These are phyloP conservation scores for Hirudinaria manillensis DNA, from an alignment of 2,888 invertebrate species.

Conservation along the genomic window DNA sequence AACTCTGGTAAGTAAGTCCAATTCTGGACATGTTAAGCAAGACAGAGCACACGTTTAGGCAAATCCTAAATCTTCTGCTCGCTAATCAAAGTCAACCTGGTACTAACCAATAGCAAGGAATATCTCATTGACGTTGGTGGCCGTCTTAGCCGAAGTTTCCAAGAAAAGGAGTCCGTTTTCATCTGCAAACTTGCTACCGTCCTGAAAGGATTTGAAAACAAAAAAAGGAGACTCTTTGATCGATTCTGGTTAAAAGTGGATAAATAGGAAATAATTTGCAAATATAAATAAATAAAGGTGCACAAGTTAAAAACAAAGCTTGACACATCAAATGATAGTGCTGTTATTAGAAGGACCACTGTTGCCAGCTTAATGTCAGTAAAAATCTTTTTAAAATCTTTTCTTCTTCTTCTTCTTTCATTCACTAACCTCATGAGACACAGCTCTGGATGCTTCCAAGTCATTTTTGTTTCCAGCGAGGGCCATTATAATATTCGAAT, in stretches of 20 bases:
- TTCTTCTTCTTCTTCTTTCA: not conserved
- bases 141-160: slow-evolving; percentile 34
- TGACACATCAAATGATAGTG: too few species aligned
- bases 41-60: not conserved
- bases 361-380: too few species aligned
- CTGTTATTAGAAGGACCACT: too few species aligned
- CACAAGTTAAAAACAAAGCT: too few species aligned
- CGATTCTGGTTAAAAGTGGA: not conserved
- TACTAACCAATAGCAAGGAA: slow-evolving; percentile 32
- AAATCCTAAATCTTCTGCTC: not conserved
- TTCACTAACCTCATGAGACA: slow-evolving; percentile 24
- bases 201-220: slow-evolving; percentile 15
- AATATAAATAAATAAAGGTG: too few species aligned
- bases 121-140: slow-evolving; percentile 33
- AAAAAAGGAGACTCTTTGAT: not conserved
- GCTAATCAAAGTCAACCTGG: not conserved
- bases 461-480: slow-evolving; percentile 33
- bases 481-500: slow-evolving; percentile 31
- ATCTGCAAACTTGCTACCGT: slow-evolving; percentile 31
- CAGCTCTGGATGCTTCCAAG: slow-evolving; percentile 28
- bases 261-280: not conserved
- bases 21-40: too few species aligned
- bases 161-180: slow-evolving; percentile 29
- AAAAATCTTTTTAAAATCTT: not conserved
- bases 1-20: too few species aligned